A percentile compares a stretch with the other conserved stretches of the same genome.
These are phyloP conservation scores for Ptilorrhoa leucosticta DNA, from an alignment of 2,113 vertebrate genomes.

Conservation along the genomic window DNA sequence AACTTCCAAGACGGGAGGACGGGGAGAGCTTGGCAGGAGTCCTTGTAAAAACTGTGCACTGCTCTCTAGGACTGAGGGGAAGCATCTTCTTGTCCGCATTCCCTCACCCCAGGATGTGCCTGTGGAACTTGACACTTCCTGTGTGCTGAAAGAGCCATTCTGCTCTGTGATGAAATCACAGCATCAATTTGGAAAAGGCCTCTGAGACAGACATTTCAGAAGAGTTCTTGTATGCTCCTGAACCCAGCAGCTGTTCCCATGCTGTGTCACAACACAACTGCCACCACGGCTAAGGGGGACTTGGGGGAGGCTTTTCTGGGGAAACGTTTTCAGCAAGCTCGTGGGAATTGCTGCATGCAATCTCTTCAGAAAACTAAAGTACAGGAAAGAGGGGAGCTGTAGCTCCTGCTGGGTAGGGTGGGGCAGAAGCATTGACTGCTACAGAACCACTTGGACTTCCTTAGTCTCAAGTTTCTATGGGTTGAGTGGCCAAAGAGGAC, in stretches of 20 bases:
- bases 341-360: not conserved
- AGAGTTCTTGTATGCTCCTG: not conserved
- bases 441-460: not conserved
- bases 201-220: not conserved
- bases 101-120: not conserved
- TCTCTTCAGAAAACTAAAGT: not conserved
- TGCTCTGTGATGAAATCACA: not conserved
- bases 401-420: not conserved
- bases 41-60: not conserved
- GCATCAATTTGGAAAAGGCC: not conserved
- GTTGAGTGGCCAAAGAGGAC: not conserved
- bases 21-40: not conserved
- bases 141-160: not conserved
- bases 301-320: not conserved
- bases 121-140: no score
- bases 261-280: not conserved
- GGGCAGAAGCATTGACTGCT: not conserved
- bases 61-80: not conserved
- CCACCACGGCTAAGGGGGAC: not conserved
- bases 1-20: not conserved
- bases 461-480: no score
- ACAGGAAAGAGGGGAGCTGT: not conserved
- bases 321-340: not conserved
- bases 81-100: not conserved
- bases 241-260: not conserved